These are phyloP conservation scores for Drosophila neutralis DNA, from an alignment of 2,888 invertebrate genomes.

Conservation along the genomic window DNA sequence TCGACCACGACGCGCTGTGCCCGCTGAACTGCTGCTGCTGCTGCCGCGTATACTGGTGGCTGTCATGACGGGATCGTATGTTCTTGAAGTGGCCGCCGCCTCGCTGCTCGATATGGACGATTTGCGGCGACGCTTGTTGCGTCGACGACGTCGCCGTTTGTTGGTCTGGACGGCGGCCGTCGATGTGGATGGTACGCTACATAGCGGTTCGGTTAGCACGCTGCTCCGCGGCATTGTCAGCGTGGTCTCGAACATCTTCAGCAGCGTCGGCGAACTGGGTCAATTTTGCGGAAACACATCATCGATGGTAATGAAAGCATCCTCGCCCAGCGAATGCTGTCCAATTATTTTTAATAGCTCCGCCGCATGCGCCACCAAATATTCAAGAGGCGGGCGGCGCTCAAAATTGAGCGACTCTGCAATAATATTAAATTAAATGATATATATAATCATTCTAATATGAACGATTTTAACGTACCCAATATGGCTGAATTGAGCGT, in stretches of 20 bases:
- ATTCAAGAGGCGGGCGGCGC: slow-evolving; percentile 96
- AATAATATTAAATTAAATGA: slow-evolving; percentile 30
- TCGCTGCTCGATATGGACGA: slow-evolving; percentile 64
- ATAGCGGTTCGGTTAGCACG: slow-evolving; percentile 68
- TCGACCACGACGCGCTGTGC: slow-evolving; percentile 65
- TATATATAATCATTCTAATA: background rate
- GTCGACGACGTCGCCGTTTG: slow-evolving; percentile 67
- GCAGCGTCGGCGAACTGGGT: slow-evolving; percentile 82
- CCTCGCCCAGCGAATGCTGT: slow-evolving; percentile 94
- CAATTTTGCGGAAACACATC: slow-evolving; percentile 88
- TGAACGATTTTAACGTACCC: slow-evolving; percentile 87
- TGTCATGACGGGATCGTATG: slow-evolving; percentile 68
- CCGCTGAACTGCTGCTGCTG: slow-evolving; percentile 11
- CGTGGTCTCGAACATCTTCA: slow-evolving; percentile 81
- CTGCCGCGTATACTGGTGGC: slow-evolving; percentile 48
- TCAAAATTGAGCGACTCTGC: slow-evolving; percentile 96
- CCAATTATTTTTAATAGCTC: slow-evolving; percentile 96
- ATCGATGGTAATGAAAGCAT: slow-evolving; percentile 97
- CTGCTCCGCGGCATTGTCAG: slow-evolving; percentile 73
- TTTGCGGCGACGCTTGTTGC: slow-evolving; percentile 66
- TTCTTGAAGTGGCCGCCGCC: slow-evolving; percentile 49
- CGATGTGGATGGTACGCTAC: slow-evolving; percentile 70
- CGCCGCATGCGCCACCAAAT: slow-evolving; percentile 95
- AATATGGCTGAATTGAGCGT: slow-evolving; percentile 98
- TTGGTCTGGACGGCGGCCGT: slow-evolving; percentile 67